phyloP scores from a whole-genome alignment of 2,113 vertebrate species.

The Nyctibius bracteatus region DNA sequence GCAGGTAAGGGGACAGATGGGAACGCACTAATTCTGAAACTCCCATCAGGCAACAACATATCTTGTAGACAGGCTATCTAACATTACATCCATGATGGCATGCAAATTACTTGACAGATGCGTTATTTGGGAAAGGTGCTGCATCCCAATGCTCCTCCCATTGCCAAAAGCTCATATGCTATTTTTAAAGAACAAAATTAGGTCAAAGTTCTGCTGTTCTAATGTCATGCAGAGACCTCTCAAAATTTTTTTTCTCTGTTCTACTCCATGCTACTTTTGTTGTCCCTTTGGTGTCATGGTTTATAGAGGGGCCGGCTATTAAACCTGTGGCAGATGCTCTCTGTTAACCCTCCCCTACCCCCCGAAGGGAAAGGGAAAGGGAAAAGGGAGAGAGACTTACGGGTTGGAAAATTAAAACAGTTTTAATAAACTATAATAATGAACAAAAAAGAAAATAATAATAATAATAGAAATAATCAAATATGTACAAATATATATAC shows the following conservation, averaged over 20 bases:
- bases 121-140: not conserved
- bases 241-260: not conserved
- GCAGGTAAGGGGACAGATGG: not conserved
- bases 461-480: too few relatives aligned
- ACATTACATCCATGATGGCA: not conserved
- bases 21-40: not conserved
- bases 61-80: not conserved
- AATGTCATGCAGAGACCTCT: not conserved
- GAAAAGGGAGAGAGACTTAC: too few relatives aligned
- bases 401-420: too few relatives aligned
- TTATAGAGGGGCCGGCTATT: too few relatives aligned
- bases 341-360: too few relatives aligned
- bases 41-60: not conserved
- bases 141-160: not conserved
- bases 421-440: too few relatives aligned
- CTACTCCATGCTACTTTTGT: not conserved
- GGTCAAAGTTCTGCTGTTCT: not conserved
- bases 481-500: too few relatives aligned
- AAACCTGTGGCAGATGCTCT: too few relatives aligned
- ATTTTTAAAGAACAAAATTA: not conserved
- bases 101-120: not conserved
- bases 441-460: too few relatives aligned
- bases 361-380: too few relatives aligned
- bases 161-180: not conserved
- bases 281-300: not conserved